Evolutionary conservation across 2,888 invertebrate species (phyloP).

Genomic region (Lepetodrilus schrolli): DNA sequence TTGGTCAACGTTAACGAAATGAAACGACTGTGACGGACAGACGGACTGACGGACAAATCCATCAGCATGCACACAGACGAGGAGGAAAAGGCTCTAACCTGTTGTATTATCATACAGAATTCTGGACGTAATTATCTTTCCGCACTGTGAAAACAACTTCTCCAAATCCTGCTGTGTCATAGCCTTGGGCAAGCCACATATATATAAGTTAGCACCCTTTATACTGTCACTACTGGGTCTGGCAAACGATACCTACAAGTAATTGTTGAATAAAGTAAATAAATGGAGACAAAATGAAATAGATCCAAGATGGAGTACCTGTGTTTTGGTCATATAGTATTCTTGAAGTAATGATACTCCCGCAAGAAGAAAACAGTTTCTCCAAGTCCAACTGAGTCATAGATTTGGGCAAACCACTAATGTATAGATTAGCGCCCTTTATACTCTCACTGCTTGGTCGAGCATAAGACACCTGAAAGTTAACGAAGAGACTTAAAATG

Average conservation of each 20-base stretch:
- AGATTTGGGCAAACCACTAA: constrained; percentile 76
- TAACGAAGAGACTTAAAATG: constrained; percentile 58
- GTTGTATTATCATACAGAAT: constrained; percentile 76
- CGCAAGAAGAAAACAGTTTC: constrained; percentile 75
- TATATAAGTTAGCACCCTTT: constrained; percentile 76
- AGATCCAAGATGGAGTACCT: constrained; percentile 71
- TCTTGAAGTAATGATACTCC: constrained; percentile 76
- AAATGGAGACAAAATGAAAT: too few relatives aligned
- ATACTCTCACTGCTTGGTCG: constrained; percentile 76
- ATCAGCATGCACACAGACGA: constrained; percentile 42
- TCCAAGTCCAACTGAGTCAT: constrained; percentile 76
- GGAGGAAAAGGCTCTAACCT: constrained; percentile 64
- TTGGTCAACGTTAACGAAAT: constrained; percentile 15
- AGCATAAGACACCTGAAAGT: constrained; percentile 76
- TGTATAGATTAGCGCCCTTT: constrained; percentile 76
- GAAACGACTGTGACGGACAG: not conserved
- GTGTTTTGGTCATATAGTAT: constrained; percentile 76
- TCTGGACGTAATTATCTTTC: constrained; percentile 76
- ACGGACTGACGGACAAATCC: constrained; percentile 1
- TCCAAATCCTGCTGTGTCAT: constrained; percentile 76
- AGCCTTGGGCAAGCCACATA: constrained; percentile 75
- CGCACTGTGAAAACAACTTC: constrained; percentile 74
- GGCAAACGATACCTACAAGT: constrained; percentile 75
- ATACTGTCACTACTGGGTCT: constrained; percentile 76
- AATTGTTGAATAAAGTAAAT: constrained; percentile 45